Conservation (phyloP, 2,797 vertebrate species). For the Pipistrellus kuhlii region DNA sequence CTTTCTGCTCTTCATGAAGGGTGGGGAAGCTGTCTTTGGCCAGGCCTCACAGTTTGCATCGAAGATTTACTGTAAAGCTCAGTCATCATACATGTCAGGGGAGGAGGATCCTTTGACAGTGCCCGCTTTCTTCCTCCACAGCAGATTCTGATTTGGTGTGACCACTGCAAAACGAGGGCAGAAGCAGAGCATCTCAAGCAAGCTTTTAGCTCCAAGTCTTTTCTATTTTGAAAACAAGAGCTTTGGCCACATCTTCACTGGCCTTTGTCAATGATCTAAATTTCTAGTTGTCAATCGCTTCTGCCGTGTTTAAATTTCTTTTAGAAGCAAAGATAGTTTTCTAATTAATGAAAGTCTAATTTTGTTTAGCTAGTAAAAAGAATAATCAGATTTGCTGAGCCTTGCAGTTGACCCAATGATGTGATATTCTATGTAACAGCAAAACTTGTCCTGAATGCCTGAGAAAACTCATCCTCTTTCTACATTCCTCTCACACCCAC, state of each 20-base stretch:
- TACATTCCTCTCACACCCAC: neutral
- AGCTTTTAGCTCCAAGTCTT: neutral
- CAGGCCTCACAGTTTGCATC: neutral
- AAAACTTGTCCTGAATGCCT: neutral
- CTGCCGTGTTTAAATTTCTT: neutral
- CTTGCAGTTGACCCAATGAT: neutral
- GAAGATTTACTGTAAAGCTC: neutral
- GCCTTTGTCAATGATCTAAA: neutral
- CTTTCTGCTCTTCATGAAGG: neutral
- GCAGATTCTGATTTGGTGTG: neutral
- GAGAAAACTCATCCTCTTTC: neutral
- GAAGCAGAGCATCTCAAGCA: neutral
- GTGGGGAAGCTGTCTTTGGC: neutral
- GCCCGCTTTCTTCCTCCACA: neutral
- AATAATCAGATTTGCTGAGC: neutral
- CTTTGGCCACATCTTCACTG: neutral
- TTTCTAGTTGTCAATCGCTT: neutral
- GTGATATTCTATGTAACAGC: neutral
- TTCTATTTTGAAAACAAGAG: neutral
- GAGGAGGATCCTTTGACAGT: neutral
- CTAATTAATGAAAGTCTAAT: neutral
- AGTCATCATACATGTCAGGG: neutral
- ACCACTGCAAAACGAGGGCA: neutral
- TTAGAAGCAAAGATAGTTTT: slow-evolving; percentile 1
- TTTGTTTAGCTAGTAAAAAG: neutral